These are phyloP conservation scores for Pseudomugil gertrudae DNA, from an alignment of 2,797 vertebrate species.

Conservation along the genomic window DNA sequence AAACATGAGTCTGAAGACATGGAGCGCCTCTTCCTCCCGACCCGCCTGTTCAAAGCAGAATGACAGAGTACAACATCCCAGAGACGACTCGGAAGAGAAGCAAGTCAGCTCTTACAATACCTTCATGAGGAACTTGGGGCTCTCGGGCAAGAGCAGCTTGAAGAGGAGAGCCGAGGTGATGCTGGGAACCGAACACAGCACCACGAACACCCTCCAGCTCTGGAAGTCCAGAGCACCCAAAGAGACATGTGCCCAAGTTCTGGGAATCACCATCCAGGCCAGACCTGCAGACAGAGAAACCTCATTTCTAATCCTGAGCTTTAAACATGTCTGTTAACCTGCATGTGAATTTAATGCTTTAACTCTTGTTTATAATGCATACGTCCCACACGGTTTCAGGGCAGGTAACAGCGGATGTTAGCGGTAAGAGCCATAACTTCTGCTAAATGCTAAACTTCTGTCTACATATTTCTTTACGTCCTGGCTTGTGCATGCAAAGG, in stretches of 20 bases:
- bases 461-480: background rate
- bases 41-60: conserved; percentile 59
- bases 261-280: conserved; percentile 83
- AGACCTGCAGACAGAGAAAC: conserved; percentile 65
- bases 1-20: conserved; percentile 79
- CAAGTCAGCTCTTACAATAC: conserved; percentile 40
- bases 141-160: conserved; percentile 79
- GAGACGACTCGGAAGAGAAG: background rate
- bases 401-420: no score
- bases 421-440: no score
- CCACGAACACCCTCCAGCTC: conserved; percentile 84
- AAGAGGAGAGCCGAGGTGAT: conserved; percentile 81
- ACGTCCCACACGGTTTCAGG: no score
- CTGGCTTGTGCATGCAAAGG: no score
- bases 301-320: no score
- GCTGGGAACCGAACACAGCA: conserved; percentile 82
- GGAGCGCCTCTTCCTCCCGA: conserved; percentile 72
- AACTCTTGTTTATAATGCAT: background rate
- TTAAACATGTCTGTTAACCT: no score
- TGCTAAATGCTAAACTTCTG: background rate
- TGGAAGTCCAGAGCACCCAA: conserved; percentile 70
- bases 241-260: conserved; percentile 57
- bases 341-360: background rate
- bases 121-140: conserved; percentile 86
- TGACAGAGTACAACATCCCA: background rate